phyloP scores from a whole-genome alignment of 2,113 vertebrate species.

The Patagioenas fasciata region DNA sequence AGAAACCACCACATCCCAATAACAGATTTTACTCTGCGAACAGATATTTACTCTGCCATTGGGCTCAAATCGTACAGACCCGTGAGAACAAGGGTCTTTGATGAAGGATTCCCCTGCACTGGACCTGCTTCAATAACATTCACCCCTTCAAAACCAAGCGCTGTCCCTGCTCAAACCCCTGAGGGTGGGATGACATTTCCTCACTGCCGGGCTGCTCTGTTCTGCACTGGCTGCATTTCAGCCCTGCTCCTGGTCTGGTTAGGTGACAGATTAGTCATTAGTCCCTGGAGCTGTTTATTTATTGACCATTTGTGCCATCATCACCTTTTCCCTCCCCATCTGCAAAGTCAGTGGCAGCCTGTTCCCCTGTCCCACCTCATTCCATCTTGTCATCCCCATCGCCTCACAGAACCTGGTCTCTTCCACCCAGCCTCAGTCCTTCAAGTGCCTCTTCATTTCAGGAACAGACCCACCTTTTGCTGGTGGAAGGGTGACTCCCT shows the following conservation, averaged over 20 bases:
- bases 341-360: neutral
- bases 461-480: slow-evolving; percentile 23
- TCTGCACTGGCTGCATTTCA: neutral
- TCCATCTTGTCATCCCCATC: neutral
- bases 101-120: neutral
- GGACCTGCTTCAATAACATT: neutral
- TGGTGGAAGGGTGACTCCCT: slow-evolving; percentile 57
- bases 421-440: neutral
- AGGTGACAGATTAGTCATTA: neutral
- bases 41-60: neutral
- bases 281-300: neutral
- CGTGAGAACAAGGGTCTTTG: neutral
- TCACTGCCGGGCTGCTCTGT: neutral
- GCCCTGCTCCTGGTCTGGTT: neutral
- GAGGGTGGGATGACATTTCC: neutral
- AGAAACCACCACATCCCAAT: neutral
- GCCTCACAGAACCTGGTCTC: rapidly evolving
- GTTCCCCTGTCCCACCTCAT: neutral
- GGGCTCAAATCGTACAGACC: neutral
- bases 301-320: neutral
- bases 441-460: slow-evolving; percentile 17
- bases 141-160: neutral
- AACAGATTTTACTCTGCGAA: neutral
- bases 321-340: neutral
- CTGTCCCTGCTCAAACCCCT: neutral